phyloP scores from a whole-genome alignment of 2,113 vertebrate genomes.

The Notothenia coriiceps region DNA sequence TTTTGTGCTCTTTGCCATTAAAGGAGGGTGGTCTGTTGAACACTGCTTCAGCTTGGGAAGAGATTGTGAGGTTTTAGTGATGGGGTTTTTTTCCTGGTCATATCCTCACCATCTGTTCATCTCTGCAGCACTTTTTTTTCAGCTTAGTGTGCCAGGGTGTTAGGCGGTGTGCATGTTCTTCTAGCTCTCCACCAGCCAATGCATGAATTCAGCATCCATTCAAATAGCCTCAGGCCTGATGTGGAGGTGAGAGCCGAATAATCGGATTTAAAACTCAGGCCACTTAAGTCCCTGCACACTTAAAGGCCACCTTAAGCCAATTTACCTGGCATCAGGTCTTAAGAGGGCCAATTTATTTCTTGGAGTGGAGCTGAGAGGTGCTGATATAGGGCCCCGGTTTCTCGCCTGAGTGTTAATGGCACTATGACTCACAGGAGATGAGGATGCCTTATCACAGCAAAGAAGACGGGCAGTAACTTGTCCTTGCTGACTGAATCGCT shows the following conservation, averaged over 20 bases:
- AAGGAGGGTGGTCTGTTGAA: slow-evolving; percentile 63
- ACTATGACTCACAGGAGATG: slow-evolving; percentile 63
- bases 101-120: slow-evolving; percentile 74
- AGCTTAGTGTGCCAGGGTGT: slow-evolving; percentile 55
- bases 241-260: slow-evolving; percentile 78
- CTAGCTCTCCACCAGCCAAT: slow-evolving; percentile 34
- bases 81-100: slow-evolving; percentile 43
- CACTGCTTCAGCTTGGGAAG: slow-evolving; percentile 51
- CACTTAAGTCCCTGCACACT: slow-evolving; percentile 78
- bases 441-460: slow-evolving; percentile 59
- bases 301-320: slow-evolving; percentile 85
- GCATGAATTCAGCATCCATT: slow-evolving; percentile 57
- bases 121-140: slow-evolving; percentile 48
- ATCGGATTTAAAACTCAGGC: slow-evolving; percentile 82
- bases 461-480: slow-evolving; percentile 35
- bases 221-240: slow-evolving; percentile 73
- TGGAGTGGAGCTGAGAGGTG: slow-evolving; percentile 66
- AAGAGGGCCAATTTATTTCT: slow-evolving; percentile 82
- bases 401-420: slow-evolving; percentile 68
- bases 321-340: slow-evolving; percentile 81
- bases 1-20: slow-evolving; percentile 65
- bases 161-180: slow-evolving; percentile 26
- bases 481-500: slow-evolving; percentile 55
- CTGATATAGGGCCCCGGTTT: slow-evolving; percentile 66
- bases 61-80: slow-evolving; percentile 55